Percentiles rank a stretch among this genome's conserved stretches.
Evolutionary conservation across 2,888 invertebrate genomes (phyloP).

Genomic region (Peribatodes rhomboidaria): DNA sequence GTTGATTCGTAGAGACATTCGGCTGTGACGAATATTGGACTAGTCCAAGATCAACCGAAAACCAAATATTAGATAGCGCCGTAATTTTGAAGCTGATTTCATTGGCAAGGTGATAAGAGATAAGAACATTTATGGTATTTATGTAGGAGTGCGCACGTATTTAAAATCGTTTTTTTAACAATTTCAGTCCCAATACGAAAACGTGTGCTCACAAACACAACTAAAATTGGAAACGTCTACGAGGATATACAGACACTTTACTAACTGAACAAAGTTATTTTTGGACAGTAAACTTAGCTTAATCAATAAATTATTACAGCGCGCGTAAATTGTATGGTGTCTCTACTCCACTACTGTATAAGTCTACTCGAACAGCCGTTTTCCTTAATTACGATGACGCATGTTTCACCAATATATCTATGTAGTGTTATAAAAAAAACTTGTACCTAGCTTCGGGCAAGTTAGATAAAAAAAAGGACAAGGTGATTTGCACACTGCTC

Average conservation of each 20-base stretch:
- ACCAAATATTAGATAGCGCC: constrained; percentile 2
- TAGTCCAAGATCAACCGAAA: background rate
- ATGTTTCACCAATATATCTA: background rate
- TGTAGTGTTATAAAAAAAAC: background rate
- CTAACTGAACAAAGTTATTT: constrained; percentile 1
- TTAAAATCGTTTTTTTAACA: too few species aligned
- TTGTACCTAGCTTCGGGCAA: background rate
- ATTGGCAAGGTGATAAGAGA: constrained; percentile 27
- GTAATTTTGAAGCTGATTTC: constrained; percentile 32
- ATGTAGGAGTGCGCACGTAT: too few species aligned
- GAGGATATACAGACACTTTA: background rate
- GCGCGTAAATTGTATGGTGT: background rate
- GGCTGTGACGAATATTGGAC: background rate
- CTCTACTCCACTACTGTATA: background rate
- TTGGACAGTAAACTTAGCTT: background rate
- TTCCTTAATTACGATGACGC: constrained; percentile 10
- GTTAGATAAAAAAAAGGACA: background rate
- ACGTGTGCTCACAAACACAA: background rate
- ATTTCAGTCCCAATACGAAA: too few species aligned
- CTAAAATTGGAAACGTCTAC: background rate
- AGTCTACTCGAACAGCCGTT: background rate
- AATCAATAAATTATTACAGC: background rate
- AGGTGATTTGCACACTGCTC: background rate
- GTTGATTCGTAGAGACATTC: constrained; percentile 5
- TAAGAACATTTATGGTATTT: background rate